Base-by-base conservation (phyloP, 1,140 invertebrate genomes). In the Samia ricini region DNA sequence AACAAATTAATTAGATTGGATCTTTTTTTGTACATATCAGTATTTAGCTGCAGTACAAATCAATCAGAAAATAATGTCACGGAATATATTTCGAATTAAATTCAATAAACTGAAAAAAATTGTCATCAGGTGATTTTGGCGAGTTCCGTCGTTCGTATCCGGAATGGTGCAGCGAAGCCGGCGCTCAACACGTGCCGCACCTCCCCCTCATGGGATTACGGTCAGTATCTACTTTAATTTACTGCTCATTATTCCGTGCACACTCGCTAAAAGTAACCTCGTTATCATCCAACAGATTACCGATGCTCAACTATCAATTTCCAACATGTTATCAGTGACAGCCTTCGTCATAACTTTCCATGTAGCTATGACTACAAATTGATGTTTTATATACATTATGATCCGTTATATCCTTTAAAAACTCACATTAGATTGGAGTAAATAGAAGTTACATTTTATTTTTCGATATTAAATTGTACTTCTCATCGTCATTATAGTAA, bases 111-210 rank as follows among this genome's bases (percentile, higher is more conserved):
- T 49, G 48, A 20, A 18, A 56, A 21, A n/a, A 15, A 48, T 23
- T 24, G 33, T 62, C 42, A 18, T 21, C 92, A 98, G 97, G 97
- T 88, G 97, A 97, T 60, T 97, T 97, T 77, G 91, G 91, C 61
- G 93, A 93, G 77, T 98, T 98, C 90, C 94, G 93, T 71, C 92
- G 94, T 67, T 91, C 93, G 51, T 98, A 96, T 88, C 96, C 97
- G 23, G 97, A 98, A 84, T 97, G 96, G 95, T 97, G 97, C 79
- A 95, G 88, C 68, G 91, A 89, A 68, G 86, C 85, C 12, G 86
- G 85, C 29, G 79, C 77, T 52, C 87, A 89, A 67, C 88, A 90
- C 65, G 89, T 84, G 64, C 85, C 81, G 18, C 89, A 87, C 71
- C 85, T 93, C 68, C 93, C 93, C 2, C 83, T 94, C 57, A 93